Conservation (phyloP, 1,140 invertebrate genomes). For the Polyergus mexicanus region DNA sequence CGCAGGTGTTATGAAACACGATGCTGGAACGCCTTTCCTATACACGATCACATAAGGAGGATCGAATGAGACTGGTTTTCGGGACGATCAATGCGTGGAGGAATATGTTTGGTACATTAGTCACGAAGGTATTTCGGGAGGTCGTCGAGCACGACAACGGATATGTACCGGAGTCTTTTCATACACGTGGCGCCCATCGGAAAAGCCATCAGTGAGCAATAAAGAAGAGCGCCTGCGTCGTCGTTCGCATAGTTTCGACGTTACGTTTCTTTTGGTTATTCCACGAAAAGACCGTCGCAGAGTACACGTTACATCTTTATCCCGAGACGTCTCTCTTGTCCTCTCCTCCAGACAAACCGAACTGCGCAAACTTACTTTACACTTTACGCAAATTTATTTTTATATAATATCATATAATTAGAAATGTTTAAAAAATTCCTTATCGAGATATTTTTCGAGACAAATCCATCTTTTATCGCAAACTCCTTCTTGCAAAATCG, state of each 20-base stretch:
- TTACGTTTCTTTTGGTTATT: conserved; percentile 54
- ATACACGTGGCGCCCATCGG: conserved; percentile 70
- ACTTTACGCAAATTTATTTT: too few relatives aligned
- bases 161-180: conserved; percentile 59
- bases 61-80: conserved; percentile 45
- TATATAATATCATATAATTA: background rate
- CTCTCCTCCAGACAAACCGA: background rate
- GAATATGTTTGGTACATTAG: conserved; percentile 67
- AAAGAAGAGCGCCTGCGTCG: conserved; percentile 45
- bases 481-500: background rate
- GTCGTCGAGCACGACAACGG: conserved; percentile 35
- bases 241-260: conserved; percentile 52
- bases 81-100: background rate
- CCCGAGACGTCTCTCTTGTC: background rate
- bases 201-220: conserved; percentile 73
- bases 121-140: conserved; percentile 52
- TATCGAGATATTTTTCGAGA: background rate
- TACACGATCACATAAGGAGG: conserved; percentile 41
- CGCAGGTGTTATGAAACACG: background rate
- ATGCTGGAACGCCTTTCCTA: background rate
- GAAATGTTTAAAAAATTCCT: background rate
- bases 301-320: conserved; percentile 9
- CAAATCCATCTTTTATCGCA: background rate
- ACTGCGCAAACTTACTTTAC: background rate
- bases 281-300: background rate